These are phyloP conservation scores for Pollicipes pollicipes DNA, from an alignment of 1,140 invertebrate species.

Conservation along the genomic window DNA sequence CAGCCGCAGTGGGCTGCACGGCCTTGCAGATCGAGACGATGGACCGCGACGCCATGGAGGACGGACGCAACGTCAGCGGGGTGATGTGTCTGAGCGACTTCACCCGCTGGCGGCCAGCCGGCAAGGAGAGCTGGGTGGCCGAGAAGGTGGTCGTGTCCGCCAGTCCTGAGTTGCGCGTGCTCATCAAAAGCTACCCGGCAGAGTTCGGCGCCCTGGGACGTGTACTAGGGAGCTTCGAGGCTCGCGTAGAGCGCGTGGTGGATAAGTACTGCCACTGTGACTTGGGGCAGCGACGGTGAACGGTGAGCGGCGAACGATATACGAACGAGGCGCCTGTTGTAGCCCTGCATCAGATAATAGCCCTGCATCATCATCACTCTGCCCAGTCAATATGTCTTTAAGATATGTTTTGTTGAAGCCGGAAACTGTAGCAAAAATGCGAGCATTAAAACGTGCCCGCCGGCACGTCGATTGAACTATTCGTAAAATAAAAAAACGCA, in stretches of 20 bases:
- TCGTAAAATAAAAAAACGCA: no score
- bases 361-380: no score
- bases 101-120: not conserved
- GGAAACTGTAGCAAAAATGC: no score
- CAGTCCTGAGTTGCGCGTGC: not conserved
- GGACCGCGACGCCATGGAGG: not conserved
- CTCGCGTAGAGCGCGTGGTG: not conserved
- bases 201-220: not conserved
- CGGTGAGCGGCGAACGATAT: no score
- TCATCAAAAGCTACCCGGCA: not conserved
- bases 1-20: not conserved
- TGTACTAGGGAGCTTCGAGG: not conserved
- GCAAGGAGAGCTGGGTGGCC: not conserved
- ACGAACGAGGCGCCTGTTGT: no score
- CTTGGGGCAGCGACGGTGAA: not conserved
- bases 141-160: not conserved
- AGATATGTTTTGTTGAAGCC: no score
- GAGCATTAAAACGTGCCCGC: no score
- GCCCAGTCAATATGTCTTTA: no score
- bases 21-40: not conserved
- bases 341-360: no score
- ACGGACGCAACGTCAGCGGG: not conserved
- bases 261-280: not conserved
- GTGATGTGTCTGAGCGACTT: not conserved
- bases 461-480: no score